Evolutionary conservation across 2,797 vertebrate genomes (phyloP).

Genomic region (Gallinago stenura): DNA sequence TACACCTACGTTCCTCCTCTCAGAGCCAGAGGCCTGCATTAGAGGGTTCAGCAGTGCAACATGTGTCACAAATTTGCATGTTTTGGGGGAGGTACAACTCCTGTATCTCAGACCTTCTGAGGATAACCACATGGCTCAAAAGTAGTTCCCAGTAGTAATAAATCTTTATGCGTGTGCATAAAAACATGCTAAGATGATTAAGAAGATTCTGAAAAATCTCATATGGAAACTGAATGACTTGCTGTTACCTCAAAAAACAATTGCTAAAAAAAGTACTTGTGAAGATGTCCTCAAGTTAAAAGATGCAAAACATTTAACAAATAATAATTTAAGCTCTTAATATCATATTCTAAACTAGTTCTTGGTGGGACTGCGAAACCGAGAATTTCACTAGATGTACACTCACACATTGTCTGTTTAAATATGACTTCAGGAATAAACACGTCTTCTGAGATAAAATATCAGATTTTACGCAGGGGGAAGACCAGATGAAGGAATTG

Average conservation of each 20-base stretch:
- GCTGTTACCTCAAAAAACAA: neutral
- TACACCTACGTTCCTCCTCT: neutral
- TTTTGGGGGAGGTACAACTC: neutral
- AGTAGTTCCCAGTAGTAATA: neutral
- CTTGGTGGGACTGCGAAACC: neutral
- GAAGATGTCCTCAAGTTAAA: neutral
- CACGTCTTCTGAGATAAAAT: neutral
- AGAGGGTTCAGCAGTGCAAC: neutral
- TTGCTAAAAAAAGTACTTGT: neutral
- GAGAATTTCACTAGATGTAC: neutral
- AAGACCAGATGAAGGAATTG: neutral
- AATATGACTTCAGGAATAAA: neutral
- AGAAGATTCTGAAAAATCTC: neutral
- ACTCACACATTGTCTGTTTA: neutral
- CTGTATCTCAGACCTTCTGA: neutral
- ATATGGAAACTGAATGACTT: slow-evolving; percentile 24
- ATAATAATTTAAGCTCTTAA: neutral
- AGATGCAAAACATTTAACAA: neutral
- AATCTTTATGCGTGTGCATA: neutral
- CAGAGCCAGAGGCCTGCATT: neutral
- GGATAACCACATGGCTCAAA: neutral
- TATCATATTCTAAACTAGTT: neutral
- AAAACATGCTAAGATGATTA: neutral
- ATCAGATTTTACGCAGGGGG: neutral
- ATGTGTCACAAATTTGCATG: neutral